Evolutionary conservation across 2,113 vertebrate species (phyloP), one percentile per base, ranked within the genome.

Genomic region (Epinephelus moara): DNA sequence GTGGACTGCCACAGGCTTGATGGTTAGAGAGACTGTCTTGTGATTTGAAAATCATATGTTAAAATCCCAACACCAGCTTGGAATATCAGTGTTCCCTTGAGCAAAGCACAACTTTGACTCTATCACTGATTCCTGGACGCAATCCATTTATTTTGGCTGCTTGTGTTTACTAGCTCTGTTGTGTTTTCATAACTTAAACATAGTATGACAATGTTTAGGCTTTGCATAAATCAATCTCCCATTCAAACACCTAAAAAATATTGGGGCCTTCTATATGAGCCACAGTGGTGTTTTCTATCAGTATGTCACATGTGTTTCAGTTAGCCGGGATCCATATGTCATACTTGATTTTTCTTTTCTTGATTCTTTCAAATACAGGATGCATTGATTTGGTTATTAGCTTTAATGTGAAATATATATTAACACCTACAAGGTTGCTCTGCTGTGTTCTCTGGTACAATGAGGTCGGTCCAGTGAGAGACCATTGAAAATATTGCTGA

Each of bases 1-100:
- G 60, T 12, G 8, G 47, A 72, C 23, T 33, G 78, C 78, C 78
- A 70, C 23, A 60, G 70, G 80, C 80, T 15, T 17, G 15, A 45
- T 18, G 18, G 42, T 40, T 19, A 66, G 0, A 59, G 11, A 25
- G 25, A 25, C 33, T 15, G 15, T 21, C 76, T 62, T 62, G 50
- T 80, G 78, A 81, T 70, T 18, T 6, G 7, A 12, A 73, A 59
- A 30, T 56, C 49, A 56, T 23, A 72, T 62, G 56, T 59, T 73
- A 57, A 4, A 33, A 49, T 37, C 33, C 27, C 67, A 11, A 13
- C 49, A 37, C 12, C 47, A n/a, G 17, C 57, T 70, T 12, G 3
- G 45, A 61, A n/a, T 33, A 80, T n/a, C 15, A 55, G 10, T 17
- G n/a, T 9, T 4, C 4, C 42, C 49, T 25, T 56, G 25, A 53